phyloP scores from a whole-genome alignment of 2,888 invertebrate species.

The Prenolepis imparis region DNA sequence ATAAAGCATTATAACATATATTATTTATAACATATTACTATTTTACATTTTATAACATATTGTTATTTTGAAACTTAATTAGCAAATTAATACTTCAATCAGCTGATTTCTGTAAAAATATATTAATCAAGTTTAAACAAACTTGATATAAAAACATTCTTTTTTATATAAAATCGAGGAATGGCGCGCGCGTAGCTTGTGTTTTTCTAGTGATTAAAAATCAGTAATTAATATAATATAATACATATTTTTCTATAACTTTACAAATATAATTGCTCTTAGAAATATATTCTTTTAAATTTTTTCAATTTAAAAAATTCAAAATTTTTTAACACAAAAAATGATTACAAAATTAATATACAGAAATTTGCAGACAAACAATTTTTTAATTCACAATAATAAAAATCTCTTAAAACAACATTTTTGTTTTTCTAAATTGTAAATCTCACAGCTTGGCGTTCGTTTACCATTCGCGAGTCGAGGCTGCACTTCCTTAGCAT shows the following conservation, averaged over 20 bases:
- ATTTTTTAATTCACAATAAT: background rate
- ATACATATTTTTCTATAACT: background rate
- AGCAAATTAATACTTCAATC: too few relatives aligned
- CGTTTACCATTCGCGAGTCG: slow-evolving; percentile 79
- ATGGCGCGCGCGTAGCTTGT: too few relatives aligned
- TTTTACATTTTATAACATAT: too few relatives aligned
- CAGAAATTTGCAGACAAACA: background rate
- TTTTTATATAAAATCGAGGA: too few relatives aligned
- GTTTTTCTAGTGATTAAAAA: background rate
- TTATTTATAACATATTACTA: too few relatives aligned
- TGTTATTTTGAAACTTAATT: too few relatives aligned
- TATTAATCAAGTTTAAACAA: too few relatives aligned
- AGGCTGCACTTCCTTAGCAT: slow-evolving; percentile 80
- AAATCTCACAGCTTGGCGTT: background rate
- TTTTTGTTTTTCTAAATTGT: background rate
- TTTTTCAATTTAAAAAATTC: background rate
- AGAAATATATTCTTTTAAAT: background rate
- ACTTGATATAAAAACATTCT: too few relatives aligned
- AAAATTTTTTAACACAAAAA: background rate
- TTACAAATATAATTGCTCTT: background rate
- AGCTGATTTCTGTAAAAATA: too few relatives aligned
- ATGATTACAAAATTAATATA: background rate
- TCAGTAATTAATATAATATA: background rate
- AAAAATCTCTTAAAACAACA: background rate
- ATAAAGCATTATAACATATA: too few relatives aligned